A percentile compares a stretch with the other conserved stretches of the same genome.
Conservation (phyloP, 2,797 vertebrate genomes). For the Lagorchestes hirsutus region DNA sequence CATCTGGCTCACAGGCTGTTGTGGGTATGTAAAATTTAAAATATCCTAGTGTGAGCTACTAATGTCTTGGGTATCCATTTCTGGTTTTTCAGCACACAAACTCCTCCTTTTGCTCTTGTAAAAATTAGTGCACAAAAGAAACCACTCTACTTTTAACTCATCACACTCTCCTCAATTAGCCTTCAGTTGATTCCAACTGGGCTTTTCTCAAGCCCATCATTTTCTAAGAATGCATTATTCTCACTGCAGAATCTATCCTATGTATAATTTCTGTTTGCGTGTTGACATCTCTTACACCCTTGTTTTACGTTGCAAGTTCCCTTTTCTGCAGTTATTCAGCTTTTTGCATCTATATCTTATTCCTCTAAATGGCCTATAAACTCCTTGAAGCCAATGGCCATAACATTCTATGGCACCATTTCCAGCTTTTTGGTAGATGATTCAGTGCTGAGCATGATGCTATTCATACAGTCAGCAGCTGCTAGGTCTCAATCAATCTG, state of each 20-base stretch:
- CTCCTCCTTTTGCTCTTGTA: not conserved
- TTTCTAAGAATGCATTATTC: not conserved
- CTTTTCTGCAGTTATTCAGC: not conserved
- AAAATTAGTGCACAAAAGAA: not conserved
- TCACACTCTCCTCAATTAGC: not conserved
- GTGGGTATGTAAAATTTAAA: not conserved
- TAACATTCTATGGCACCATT: not conserved
- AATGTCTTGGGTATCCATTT: not conserved
- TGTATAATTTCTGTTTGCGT: not conserved
- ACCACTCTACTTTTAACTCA: not conserved
- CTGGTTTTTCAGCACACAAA: not conserved
- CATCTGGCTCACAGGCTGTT: not conserved
- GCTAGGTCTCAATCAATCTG: not conserved
- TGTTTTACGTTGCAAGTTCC: not conserved
- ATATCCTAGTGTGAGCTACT: not conserved
- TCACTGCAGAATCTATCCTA: not conserved
- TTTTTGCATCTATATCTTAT: not conserved
- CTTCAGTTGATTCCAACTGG: not conserved
- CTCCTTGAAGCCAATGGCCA: not conserved
- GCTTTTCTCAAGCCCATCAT: not conserved
- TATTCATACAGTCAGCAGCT: not conserved
- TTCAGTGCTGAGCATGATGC: not conserved
- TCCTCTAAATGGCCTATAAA: not conserved
- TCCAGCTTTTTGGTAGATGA: not conserved
- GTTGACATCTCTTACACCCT: not conserved